Conservation (phyloP, 2,797 vertebrate species). For the Champsocephalus esox region DNA sequence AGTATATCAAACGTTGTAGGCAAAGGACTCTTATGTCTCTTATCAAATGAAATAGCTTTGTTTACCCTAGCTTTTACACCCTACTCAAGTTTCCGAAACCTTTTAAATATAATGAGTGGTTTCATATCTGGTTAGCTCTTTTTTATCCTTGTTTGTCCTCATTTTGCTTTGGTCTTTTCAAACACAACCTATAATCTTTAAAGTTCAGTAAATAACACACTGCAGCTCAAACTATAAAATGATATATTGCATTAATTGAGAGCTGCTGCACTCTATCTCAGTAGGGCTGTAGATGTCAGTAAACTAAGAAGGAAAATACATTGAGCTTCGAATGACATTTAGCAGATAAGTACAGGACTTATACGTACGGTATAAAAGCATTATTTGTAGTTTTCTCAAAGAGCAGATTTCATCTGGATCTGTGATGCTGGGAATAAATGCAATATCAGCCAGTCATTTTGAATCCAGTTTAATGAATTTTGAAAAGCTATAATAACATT, state of each 20-base stretch:
- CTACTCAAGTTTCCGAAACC: constrained; percentile 22
- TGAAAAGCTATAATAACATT: constrained; percentile 37
- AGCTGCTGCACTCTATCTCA: constrained; percentile 1
- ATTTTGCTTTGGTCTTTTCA: constrained; percentile 17
- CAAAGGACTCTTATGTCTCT: constrained; percentile 1
- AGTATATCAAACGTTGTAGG: constrained; percentile 1
- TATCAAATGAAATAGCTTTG: constrained; percentile 29
- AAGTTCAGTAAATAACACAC: constrained; percentile 44
- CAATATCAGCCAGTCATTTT: constrained; percentile 10
- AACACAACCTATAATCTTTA: constrained; percentile 54
- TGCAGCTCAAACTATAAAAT: constrained; percentile 21
- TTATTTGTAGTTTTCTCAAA: neutral
- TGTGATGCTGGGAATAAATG: neutral
- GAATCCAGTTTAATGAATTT: constrained; percentile 24
- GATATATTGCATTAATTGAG: constrained; percentile 21
- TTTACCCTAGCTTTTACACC: constrained; percentile 12
- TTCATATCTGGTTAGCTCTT: constrained; percentile 4
- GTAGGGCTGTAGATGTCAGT: constrained; percentile 23
- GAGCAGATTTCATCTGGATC: neutral
- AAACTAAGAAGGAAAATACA: constrained; percentile 3
- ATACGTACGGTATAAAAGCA: neutral
- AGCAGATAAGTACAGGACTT: neutral
- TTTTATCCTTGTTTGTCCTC: constrained; percentile 18
- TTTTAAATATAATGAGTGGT: constrained; percentile 31
- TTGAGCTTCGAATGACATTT: neutral